A percentile compares a stretch with the other conserved stretches of the same genome.
Conservation (phyloP, 1,140 invertebrate genomes). For the Cephus cinctus region DNA sequence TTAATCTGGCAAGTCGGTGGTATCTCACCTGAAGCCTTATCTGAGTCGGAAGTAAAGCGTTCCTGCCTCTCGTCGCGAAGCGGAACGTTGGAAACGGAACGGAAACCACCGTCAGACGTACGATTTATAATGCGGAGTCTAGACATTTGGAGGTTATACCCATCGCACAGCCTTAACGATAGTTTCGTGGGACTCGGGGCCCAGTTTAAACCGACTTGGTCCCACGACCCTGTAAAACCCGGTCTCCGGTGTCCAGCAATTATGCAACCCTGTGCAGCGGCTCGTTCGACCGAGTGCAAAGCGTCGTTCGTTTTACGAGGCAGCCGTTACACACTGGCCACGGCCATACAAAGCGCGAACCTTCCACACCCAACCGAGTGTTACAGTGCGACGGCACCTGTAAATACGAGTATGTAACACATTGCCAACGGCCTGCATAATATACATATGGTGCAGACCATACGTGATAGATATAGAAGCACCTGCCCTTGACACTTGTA, state of each 20-base stretch:
- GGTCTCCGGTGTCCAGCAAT: conserved; percentile 17
- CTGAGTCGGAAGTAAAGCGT: conserved; percentile 41
- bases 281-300: conserved; percentile 20
- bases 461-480: conserved; percentile 26
- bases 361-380: no score
- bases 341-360: conserved; percentile 19
- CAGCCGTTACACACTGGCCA: conserved; percentile 18
- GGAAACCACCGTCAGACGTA: no score
- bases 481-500: conserved; percentile 46
- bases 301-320: conserved; percentile 22
- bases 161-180: no score
- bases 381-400: no score
- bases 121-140: no score
- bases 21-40: conserved; percentile 28
- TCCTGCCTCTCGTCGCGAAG: conserved; percentile 11
- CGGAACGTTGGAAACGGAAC: no score
- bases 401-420: conserved; percentile 13
- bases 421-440: conserved; percentile 16
- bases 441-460: conserved; percentile 21
- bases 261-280: conserved; percentile 18
- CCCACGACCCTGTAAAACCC: conserved; percentile 14
- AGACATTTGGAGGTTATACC: no score
- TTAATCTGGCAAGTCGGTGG: conserved; percentile 41
- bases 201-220: no score
- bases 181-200: no score